Evolutionary conservation across 1,140 invertebrate species (phyloP), one percentile per base, ranked within the genome.

Genomic region (Drosophila orena): DNA sequence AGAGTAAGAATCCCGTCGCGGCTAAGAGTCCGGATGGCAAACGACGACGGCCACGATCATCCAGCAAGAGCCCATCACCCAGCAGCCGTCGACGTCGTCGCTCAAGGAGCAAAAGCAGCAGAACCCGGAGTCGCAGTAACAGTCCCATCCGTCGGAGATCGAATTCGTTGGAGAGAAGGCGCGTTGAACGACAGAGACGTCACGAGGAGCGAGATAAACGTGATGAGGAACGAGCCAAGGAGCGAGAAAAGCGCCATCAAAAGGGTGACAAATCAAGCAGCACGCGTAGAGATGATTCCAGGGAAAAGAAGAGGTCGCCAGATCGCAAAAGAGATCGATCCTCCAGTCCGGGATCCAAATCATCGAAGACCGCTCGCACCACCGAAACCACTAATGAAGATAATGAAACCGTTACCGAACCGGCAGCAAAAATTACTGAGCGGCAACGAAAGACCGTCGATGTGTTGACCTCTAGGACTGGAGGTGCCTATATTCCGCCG

Each of bases 401-500:
- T 3, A 92, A 92, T 68, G 75, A 70, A 10, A 92, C 91, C 0
- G 91, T 92, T 4, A 90, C 62, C 11, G 75, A 91, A 11, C 89
- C 91, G 1, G 49, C 75, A 15, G 91, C 85, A 11, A 92, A 89
- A 38, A 92, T 92, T 4, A 91, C 88, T 0, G 83, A 91, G 50
- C 84, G 91, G 0, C 91, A 92, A 34, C 71, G 92, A 10, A 78
- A 84, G 17, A 92, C 91, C 3, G 94, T 95, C 0, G 96, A 97
- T 91, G 92, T 96, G 44, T 79, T 99, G 3, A 97, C 97, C 14
- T 97, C 97, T 1, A 94, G 95, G 90, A 99, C 98, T 34, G 98
- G 98, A 44, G 98, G 98, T 58, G 98, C 99, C 8, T 99, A 99
- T 79, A 99, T 99, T 84, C 99, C 99, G 2, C 99, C 99, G 3